phyloP scores from a whole-genome alignment of 2,797 vertebrate species.

The Enteromius thamalakanensis region DNA sequence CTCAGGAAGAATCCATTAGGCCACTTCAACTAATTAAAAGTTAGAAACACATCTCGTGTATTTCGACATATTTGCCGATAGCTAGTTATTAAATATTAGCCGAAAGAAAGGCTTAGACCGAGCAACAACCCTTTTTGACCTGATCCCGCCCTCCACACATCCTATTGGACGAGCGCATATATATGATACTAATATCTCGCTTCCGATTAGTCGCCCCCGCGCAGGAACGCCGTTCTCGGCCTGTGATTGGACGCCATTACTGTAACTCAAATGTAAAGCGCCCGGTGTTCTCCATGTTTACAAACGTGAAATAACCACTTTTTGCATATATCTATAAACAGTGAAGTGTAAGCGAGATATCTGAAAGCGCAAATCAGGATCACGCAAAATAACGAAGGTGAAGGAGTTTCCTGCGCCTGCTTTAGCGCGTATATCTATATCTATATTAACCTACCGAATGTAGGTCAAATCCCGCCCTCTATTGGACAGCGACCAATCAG shows the following conservation, averaged over 20 bases:
- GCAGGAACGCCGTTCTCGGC: not conserved
- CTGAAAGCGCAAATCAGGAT: not conserved
- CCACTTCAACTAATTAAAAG: not conserved
- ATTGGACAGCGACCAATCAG: not conserved
- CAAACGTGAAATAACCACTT: not conserved
- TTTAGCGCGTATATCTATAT: not conserved
- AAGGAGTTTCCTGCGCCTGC: not conserved
- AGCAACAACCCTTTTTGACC: not conserved
- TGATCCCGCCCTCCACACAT: not conserved
- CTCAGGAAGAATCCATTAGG: not conserved
- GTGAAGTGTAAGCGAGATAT: too few species aligned
- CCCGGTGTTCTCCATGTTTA: not conserved
- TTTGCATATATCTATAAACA: not conserved
- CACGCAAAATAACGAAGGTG: not conserved
- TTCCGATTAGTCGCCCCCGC: not conserved
- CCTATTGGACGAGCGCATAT: not conserved
- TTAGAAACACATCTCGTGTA: not conserved
- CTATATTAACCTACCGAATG: conserved; percentile 1
- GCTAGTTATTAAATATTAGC: not conserved
- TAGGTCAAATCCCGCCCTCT: conserved; percentile 29
- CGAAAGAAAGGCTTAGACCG: not conserved
- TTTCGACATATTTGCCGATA: too few species aligned
- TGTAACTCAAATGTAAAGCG: not conserved
- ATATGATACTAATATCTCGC: not conserved
- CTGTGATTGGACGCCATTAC: conserved; percentile 4